Evolutionary conservation across 64 coral and sea anemone genomes (phyloP), one percentile per base, ranked within the genome.

Genomic region (Pocillopora damicornis): DNA sequence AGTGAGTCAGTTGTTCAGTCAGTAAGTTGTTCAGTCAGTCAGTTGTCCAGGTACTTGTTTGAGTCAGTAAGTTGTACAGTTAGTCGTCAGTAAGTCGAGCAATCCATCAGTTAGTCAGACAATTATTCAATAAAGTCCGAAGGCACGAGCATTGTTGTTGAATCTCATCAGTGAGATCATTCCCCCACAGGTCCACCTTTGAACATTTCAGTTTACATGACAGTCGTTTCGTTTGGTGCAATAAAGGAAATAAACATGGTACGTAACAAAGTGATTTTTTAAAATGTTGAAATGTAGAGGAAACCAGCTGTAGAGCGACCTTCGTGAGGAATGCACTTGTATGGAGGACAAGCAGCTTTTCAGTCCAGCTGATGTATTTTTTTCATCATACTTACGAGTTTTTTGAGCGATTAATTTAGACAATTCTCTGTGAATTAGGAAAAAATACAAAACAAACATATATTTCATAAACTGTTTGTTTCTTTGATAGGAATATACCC

Each of bases 181-280:
- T 62, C 2, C 76, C 20, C 23, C 63, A 35, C 38, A 96, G 94
- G 94, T 74, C 87, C 88, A 73, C 88, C 88, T 5, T 64, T 96
- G 63, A 96, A 96, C 62, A 82, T 96, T 37, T 90, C 94, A 34
- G 91, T 96, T 1, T 93, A 96, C 63, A 96, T 96, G 38, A 93
- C 94, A 1, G 88, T 96, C 23, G 94, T 96, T 82, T 83, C 94
- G 1, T 89, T 96, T 75, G 90, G 94, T 35, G 87, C 88, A 14
- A 79, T 96, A 88, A 87, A 34, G 63, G 94, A 96, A 88, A 96
- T 92, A 35, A 88, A 96, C 66, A 93, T 96, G 94, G 94, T 96
- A 77, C 3, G 67, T 63, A 13, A 51, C 1, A 25, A 30, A 30
- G 30, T 30, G 30, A 30, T 30, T 30, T 30, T 30, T 51, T 51